These are phyloP conservation scores for Sebastes minor DNA, from an alignment of 2,797 vertebrate species.

Conservation along the genomic window DNA sequence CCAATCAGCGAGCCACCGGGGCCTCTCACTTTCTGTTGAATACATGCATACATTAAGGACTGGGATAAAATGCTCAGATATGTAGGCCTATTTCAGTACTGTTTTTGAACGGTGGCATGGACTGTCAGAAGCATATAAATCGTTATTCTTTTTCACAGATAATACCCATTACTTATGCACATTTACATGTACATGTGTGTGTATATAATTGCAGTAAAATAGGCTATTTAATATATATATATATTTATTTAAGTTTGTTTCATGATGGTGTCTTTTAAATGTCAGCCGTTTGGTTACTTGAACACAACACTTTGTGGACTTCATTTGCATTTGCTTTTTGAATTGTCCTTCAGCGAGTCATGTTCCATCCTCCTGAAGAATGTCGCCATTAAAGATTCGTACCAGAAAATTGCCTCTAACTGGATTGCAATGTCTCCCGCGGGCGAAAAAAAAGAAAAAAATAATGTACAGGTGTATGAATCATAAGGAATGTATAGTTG, in stretches of 20 bases:
- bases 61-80: conserved; percentile 37
- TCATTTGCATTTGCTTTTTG: conserved; percentile 42
- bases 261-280: conserved; percentile 37
- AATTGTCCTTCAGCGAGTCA: conserved; percentile 43
- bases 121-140: conserved; percentile 18
- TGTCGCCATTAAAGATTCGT: conserved; percentile 79
- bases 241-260: conserved; percentile 46
- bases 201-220: conserved; percentile 25
- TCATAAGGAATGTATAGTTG: conserved; percentile 49
- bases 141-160: conserved; percentile 23
- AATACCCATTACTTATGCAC: conserved; percentile 24
- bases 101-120: conserved; percentile 25
- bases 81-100: conserved; percentile 20
- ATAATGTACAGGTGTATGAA: conserved; percentile 20
- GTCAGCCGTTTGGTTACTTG: conserved; percentile 25
- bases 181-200: conserved; percentile 37
- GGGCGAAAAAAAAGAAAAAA: conserved; percentile 31
- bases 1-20: conserved; percentile 47
- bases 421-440: conserved; percentile 25
- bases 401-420: conserved; percentile 60
- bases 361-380: conserved; percentile 57
- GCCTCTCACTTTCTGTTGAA: conserved; percentile 41
- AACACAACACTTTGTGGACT: conserved; percentile 17
- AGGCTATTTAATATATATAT: conserved; percentile 28
- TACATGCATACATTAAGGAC: conserved; percentile 56